These are phyloP conservation scores for Macrosteles quadrilineatus DNA, from an alignment of 1,140 invertebrate species.

Conservation along the genomic window DNA sequence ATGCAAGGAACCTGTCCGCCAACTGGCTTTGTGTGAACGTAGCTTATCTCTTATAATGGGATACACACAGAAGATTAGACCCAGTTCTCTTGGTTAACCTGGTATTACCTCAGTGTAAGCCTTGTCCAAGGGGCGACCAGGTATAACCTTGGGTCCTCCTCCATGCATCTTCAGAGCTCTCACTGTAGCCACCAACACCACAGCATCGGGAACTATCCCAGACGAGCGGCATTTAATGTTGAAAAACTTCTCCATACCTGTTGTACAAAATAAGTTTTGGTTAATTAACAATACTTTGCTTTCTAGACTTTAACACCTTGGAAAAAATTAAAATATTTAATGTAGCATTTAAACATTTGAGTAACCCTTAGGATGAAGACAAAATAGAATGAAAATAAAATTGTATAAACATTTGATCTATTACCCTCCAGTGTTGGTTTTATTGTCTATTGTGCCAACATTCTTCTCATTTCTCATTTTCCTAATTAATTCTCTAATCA, in stretches of 20 bases:
- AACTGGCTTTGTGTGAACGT: too few species aligned
- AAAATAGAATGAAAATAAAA: too few species aligned
- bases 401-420: too few species aligned
- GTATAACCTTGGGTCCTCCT: constrained; percentile 85
- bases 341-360: too few species aligned
- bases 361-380: neutral
- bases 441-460: too few species aligned
- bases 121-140: constrained; percentile 78
- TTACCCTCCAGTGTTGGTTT: too few species aligned
- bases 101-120: constrained; percentile 77
- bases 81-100: too few species aligned
- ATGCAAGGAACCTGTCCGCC: too few species aligned
- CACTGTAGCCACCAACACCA: constrained; percentile 92
- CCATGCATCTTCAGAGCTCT: constrained; percentile 99
- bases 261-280: constrained; percentile 9
- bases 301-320: neutral
- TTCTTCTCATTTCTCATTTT: too few species aligned
- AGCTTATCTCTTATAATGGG: too few species aligned
- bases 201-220: constrained; percentile 81
- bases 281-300: neutral
- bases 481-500: too few species aligned
- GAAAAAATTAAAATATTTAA: neutral
- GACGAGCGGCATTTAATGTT: constrained; percentile 97
- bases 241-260: constrained; percentile 98
- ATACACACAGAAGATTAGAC: too few species aligned